Conservation (phyloP, 2,113 vertebrate species). For the Dasyprocta punctata region DNA sequence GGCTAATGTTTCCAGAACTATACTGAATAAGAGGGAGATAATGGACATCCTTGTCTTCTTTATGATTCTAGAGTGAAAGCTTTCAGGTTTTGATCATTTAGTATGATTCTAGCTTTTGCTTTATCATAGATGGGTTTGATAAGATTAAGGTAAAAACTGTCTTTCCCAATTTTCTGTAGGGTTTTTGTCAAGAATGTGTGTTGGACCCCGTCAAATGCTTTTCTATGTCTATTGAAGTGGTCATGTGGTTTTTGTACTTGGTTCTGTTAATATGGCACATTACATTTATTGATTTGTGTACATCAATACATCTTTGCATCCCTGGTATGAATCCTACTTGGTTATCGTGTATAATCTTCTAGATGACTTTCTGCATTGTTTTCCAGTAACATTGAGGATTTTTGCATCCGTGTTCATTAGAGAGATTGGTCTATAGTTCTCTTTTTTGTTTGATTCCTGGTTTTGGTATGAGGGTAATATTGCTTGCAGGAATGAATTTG, state of each 20-base stretch:
- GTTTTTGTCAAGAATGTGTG: neutral
- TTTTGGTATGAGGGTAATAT: no score
- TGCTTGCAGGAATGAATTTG: no score
- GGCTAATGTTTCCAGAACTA: neutral
- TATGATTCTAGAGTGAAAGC: neutral
- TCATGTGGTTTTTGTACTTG: neutral
- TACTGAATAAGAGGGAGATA: neutral
- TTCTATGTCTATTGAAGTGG: neutral
- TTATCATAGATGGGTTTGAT: neutral
- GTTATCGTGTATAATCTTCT: no score
- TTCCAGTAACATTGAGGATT: no score
- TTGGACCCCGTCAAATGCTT: neutral
- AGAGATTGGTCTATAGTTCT: no score
- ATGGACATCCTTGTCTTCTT: neutral
- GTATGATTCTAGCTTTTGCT: neutral
- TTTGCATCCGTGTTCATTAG: no score
- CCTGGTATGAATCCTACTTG: no score
- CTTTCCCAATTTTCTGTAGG: neutral
- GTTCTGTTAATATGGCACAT: neutral
- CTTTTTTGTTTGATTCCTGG: no score
- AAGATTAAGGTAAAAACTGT: neutral
- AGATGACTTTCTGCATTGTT: no score
- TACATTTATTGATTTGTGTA: neutral
- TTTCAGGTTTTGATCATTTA: neutral
- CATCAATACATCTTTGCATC: no score